These are phyloP conservation scores for Seira sanloemensis DNA, from an alignment of 2,888 invertebrate species.

Conservation along the genomic window DNA sequence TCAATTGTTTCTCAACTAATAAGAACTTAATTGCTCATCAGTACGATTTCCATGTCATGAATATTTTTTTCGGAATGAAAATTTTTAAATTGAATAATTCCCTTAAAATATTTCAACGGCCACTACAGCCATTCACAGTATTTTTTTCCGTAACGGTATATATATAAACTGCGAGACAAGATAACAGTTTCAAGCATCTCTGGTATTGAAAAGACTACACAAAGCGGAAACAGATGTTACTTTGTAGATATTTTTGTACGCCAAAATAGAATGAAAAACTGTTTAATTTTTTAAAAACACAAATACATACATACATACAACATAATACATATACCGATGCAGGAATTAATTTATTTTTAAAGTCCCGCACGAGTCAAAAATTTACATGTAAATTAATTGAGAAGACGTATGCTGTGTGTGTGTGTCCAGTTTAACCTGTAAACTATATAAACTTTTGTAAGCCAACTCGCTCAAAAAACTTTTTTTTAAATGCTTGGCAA, in stretches of 20 bases:
- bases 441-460: too few species aligned
- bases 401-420: too few species aligned
- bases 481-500: too few species aligned
- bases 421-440: too few species aligned
- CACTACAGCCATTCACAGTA: slow-evolving; percentile 18
- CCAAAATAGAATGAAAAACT: slow-evolving; percentile 1
- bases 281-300: slow-evolving; percentile 53
- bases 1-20: too few species aligned
- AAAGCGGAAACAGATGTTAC: slow-evolving; percentile 64
- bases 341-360: background rate
- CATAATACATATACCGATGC: background rate
- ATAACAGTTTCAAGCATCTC: slow-evolving; percentile 57
- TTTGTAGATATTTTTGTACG: slow-evolving; percentile 52
- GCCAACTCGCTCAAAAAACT: too few species aligned
- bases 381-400: too few species aligned
- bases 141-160: slow-evolving; percentile 26
- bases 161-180: too few species aligned
- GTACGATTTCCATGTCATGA: too few species aligned
- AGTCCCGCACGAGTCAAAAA: too few species aligned
- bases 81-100: background rate
- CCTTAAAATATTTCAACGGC: background rate
- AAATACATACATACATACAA: slow-evolving; percentile 2
- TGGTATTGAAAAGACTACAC: slow-evolving; percentile 64
- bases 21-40: too few species aligned
- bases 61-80: too few species aligned